Conservation (phyloP, 2,797 vertebrate species). For the Myripristis murdjan region DNA sequence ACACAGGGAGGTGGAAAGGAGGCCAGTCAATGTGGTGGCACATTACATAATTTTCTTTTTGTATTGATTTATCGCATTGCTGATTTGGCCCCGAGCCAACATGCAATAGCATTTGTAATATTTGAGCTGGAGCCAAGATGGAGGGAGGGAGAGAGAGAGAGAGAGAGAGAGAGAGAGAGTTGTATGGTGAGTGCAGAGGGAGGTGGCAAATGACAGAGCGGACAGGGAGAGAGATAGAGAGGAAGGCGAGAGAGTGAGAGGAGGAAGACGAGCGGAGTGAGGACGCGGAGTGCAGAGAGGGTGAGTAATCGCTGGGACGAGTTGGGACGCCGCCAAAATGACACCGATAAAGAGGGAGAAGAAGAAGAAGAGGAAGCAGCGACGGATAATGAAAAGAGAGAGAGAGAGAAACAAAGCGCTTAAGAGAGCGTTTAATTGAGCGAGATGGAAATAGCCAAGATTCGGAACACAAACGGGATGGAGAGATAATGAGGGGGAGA, state of each 20-base stretch:
- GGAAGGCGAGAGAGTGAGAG: conserved; percentile 21
- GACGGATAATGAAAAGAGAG: conserved; percentile 57
- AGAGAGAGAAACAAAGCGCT: conserved; percentile 61
- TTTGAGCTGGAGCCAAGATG: conserved; percentile 61
- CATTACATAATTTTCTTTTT: conserved; percentile 76
- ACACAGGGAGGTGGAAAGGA: conserved; percentile 31
- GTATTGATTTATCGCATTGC: conserved; percentile 77
- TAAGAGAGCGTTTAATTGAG: conserved; percentile 64
- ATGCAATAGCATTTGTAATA: conserved; percentile 68
- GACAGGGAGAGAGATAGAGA: conserved; percentile 18
- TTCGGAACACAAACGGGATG: conserved; percentile 16
- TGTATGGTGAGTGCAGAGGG: neutral
- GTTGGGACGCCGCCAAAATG: conserved; percentile 65
- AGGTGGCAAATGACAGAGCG: too few species aligned
- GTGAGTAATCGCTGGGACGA: conserved; percentile 35
- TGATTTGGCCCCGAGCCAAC: conserved; percentile 75
- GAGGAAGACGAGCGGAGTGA: conserved; percentile 1
- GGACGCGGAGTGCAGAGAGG: conserved; percentile 21
- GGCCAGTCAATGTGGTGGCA: conserved; percentile 53
- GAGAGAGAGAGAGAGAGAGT: conserved; percentile 10
- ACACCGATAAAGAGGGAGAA: conserved; percentile 52
- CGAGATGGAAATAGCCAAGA: conserved; percentile 48
- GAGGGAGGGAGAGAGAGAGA: conserved; percentile 13
- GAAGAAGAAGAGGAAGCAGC: conserved; percentile 31
- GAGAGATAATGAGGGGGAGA: conserved; percentile 28